Evolutionary conservation across 1,140 invertebrate species (phyloP), one percentile per base, ranked within the genome.

Genomic region (Microvelia longipes): DNA sequence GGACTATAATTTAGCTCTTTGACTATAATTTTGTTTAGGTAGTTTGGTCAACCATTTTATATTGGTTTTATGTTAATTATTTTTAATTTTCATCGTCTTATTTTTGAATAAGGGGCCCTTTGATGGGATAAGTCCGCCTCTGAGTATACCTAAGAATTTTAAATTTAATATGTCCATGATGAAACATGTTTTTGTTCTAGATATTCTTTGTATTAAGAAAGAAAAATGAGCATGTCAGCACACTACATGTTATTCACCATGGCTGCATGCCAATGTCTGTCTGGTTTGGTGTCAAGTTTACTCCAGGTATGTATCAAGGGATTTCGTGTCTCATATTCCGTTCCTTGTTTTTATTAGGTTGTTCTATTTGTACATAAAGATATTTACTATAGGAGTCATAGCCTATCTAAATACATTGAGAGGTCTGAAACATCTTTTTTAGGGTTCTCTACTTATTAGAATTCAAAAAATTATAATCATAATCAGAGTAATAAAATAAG

Each of bases 251-350:
- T 11, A 93, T 95, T 75, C 93, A 96, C 80, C 93, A 96, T 76
- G 92, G 91, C 50, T 84, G 90, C 68, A 95, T 96, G 93, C 93
- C 93, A 0, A 84, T 93, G 79, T 92, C 89, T 2, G 92, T 93
- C 29, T 96, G 93, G 93, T 91, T 92, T 77, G 93, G 92, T 29
- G 90, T 95, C 60, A 93, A 93, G 79, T 95, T 93, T 78, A 90
- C 88, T 2, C 90, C 92, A 78, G 91, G 91, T 88, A 82, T 75
- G 72, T 69, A 72, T 30, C 11, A 60, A 60, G 19, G 19, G 25
- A 15, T 15, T 64, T n/a, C n/a, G n/a, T n/a, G n/a, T n/a, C n/a
- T n/a, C n/a, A 60, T 60, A 60, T 60, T 11, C 5, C 19, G 19
- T 11, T 60, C 5, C 35, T 5, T 60, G 19, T 11, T 60, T 11